Conservation (phyloP, 2,113 vertebrate species). For the Indicator maculatus region DNA sequence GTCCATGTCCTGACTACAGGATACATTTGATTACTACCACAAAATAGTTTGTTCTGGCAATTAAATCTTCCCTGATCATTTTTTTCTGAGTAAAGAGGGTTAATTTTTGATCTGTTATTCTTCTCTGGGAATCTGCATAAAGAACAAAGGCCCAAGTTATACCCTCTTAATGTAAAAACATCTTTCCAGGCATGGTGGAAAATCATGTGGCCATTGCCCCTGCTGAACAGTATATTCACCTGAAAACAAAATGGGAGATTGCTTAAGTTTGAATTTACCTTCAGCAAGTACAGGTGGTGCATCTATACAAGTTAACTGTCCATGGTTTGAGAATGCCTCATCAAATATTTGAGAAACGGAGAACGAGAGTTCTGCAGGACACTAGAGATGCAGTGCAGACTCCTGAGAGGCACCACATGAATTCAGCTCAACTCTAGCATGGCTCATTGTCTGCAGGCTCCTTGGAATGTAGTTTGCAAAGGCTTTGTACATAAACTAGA, state of each 20-base stretch:
- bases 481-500: rapidly evolving
- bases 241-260: background rate
- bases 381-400: background rate
- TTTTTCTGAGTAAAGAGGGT: background rate
- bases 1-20: background rate
- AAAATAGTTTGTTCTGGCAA: background rate
- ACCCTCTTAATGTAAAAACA: background rate
- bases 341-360: background rate
- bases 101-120: background rate
- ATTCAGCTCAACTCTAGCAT: background rate
- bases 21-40: background rate
- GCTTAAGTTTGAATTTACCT: background rate
- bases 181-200: background rate
- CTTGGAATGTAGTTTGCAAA: background rate
- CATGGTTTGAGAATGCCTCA: background rate
- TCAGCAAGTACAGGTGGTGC: background rate
- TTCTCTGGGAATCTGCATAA: background rate
- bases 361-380: background rate
- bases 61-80: background rate
- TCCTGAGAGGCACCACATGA: background rate
- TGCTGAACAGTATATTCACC: background rate
- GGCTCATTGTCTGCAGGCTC: background rate
- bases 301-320: background rate
- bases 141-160: background rate
- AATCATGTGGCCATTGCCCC: background rate